Conservation (phyloP, 2,113 vertebrate species). For the Zosterops hypoxanthus region DNA sequence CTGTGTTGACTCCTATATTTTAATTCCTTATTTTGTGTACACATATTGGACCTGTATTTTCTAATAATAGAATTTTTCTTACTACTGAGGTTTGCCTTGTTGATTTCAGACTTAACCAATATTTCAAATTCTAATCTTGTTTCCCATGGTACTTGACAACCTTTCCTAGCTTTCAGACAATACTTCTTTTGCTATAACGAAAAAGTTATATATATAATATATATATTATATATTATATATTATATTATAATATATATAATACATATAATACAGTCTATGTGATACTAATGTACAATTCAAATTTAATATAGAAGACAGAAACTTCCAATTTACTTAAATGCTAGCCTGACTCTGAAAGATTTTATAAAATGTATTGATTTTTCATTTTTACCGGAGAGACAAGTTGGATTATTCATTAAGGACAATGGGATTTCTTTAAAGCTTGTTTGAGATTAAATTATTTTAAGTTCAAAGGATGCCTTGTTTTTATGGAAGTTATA, state of each 20-base stretch:
- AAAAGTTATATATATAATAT: not conserved
- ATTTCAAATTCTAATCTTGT: not conserved
- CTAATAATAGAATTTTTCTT: not conserved
- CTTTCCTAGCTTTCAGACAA: not conserved
- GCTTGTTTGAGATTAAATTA: not conserved
- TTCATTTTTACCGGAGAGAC: not conserved
- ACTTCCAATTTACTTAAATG: not conserved
- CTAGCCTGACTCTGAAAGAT: not conserved
- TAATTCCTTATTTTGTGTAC: not conserved
- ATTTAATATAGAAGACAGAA: not conserved
- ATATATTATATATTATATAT: too few relatives aligned
- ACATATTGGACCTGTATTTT: not conserved
- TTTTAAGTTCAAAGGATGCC: fast-evolving
- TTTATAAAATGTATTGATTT: not conserved
- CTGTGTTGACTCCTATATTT: not conserved
- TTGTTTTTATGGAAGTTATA: not conserved
- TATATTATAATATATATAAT: too few relatives aligned
- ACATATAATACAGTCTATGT: not conserved
- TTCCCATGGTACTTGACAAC: not conserved
- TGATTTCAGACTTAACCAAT: not conserved
- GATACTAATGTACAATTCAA: not conserved
- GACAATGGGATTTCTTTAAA: not conserved
- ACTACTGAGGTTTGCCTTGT: not conserved
- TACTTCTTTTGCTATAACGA: not conserved
- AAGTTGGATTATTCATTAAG: not conserved